A percentile compares a stretch with the other conserved stretches of the same genome.
Evolutionary conservation across 2,888 invertebrate genomes (phyloP).

Genomic region (Melipona bicolor): DNA sequence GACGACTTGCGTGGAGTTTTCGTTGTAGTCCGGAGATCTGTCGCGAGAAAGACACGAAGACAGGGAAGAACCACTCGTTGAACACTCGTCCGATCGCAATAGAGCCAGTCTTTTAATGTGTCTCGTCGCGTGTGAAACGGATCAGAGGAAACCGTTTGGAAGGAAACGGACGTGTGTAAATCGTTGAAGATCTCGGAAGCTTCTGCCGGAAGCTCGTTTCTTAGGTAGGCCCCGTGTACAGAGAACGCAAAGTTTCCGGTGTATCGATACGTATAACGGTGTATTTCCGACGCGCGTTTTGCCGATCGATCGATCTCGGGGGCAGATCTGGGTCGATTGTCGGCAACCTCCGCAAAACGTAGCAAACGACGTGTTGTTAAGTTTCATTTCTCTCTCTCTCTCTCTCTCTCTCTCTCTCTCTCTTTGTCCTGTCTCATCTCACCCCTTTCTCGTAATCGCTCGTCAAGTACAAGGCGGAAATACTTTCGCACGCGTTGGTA

Average conservation of each 20-base stretch:
- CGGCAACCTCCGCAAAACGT: conserved; percentile 8
- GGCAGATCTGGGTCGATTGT: conserved; percentile 21
- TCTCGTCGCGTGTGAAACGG: conserved; percentile 50
- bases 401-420: conserved; percentile 12
- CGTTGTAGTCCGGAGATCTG: neutral
- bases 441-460: conserved; percentile 62
- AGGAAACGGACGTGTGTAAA: conserved; percentile 39
- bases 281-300: conserved; percentile 33
- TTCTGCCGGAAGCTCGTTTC: conserved; percentile 59
- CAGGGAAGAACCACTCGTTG: conserved; percentile 44
- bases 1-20: no score
- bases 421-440: conserved; percentile 36
- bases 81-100: conserved; percentile 61
- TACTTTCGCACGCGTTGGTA: conserved; percentile 43
- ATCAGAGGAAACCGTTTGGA: neutral
- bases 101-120: conserved; percentile 66
- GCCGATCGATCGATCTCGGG: conserved; percentile 26
- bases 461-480: conserved; percentile 74
- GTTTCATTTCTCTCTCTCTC: conserved; percentile 12
- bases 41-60: conserved; percentile 1
- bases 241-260: conserved; percentile 37
- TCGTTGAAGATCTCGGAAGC: conserved; percentile 57
- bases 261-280: conserved; percentile 37
- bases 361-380: conserved; percentile 1
- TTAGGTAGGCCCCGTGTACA: conserved; percentile 50